phyloP scores from a whole-genome alignment of 2,113 vertebrate species.

The Macquaria ambigua region DNA sequence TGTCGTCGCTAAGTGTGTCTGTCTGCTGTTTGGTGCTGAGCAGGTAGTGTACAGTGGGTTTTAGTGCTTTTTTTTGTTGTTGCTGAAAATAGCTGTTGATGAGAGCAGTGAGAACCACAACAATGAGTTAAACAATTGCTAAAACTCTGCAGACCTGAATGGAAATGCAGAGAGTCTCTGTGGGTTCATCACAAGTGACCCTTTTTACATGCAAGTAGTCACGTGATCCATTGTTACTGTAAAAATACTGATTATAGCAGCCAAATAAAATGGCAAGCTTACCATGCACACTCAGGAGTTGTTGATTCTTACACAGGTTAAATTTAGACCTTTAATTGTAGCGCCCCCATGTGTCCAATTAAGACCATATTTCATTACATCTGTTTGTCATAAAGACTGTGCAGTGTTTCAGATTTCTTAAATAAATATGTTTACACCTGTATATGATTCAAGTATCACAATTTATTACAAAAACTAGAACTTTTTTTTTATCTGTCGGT shows the following conservation, averaged over 20 bases:
- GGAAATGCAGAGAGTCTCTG: neutral
- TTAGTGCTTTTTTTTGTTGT: neutral
- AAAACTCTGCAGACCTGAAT: neutral
- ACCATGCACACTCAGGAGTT: neutral
- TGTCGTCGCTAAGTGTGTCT: neutral
- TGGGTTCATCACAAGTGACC: neutral
- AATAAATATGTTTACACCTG: constrained; percentile 41
- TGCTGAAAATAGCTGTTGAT: neutral
- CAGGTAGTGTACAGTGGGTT: no score
- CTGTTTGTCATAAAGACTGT: neutral
- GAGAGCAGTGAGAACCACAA: neutral
- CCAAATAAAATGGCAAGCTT: neutral
- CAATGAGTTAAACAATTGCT: neutral
- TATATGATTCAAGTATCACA: constrained; percentile 84
- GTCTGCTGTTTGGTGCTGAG: neutral
- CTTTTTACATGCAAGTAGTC: neutral
- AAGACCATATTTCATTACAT: neutral
- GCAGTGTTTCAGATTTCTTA: neutral
- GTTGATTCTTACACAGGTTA: neutral
- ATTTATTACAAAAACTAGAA: constrained; percentile 90
- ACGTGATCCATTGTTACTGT: neutral
- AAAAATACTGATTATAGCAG: neutral
- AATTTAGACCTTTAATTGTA: neutral
- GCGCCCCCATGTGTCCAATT: neutral
- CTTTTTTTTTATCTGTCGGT: constrained; percentile 82